Base-by-base conservation (phyloP, 2,797 vertebrate genomes). In the Sus cebifrons region DNA sequence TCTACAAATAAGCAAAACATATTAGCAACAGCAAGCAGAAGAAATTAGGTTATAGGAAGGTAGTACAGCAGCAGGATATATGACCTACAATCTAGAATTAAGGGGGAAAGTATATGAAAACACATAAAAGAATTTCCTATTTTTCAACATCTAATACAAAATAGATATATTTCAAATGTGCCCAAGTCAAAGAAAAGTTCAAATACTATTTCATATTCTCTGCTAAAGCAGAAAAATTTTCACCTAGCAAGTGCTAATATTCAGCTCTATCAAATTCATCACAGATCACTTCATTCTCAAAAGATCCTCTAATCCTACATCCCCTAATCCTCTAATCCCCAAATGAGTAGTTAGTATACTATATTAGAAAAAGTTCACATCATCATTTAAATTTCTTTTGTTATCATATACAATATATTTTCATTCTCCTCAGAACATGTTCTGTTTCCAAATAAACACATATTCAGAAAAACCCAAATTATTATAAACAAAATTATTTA, bases 131-230 rank as follows among this genome's bases (percentile, higher is more conserved):
- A 83, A 86, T 56, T 71, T 67, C 17, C n/a, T 74, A 65, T 40
- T 52, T 84, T 44, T 90, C 36, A 75, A 29, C 27, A 78, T 83
- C 54, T 78, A 89, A 75, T 36, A 94, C 49, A 73, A 95, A 87
- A 67, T 6, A 84, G 25, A 64, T 54, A 64, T 3, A 71, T 88
- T 79, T 62, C 49, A 91, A 90, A 83, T 32, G 49, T 23, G 27
- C 21, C 32, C 65, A 71, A 85, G 40, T 86, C 36, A 94, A 95
- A 95, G 54, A 73, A 91, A 86, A 87, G 44, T 62, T 92, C 73
- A 93, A 90, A 78, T 52, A 81, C 1, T 10, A 17, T n/a, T 79
- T 93, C 29, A 88, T 10, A 67, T 82, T 64, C 56, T 77, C 32
- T 83, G 67, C n/a, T 91, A 92, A 49, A 71, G 62, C 36, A 90